phyloP scores from a whole-genome alignment of 2,888 invertebrate genomes.

The Monoplex corrugatus region DNA sequence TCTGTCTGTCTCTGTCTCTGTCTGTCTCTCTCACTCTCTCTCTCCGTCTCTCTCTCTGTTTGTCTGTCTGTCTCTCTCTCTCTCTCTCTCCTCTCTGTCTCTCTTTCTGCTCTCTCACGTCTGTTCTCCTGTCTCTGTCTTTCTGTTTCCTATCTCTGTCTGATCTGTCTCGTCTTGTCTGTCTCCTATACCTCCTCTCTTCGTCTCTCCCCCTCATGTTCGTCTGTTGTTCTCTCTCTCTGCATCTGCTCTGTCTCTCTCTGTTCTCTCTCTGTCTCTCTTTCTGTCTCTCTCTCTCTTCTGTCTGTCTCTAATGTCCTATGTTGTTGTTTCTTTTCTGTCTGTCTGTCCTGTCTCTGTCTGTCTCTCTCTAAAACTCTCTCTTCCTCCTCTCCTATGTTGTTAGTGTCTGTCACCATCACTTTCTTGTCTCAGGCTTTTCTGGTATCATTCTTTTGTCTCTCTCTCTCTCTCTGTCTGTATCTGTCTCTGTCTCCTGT shows the following conservation, averaged over 20 bases:
- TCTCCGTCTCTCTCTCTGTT: background rate
- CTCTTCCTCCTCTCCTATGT: too few relatives aligned
- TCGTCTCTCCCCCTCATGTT: background rate
- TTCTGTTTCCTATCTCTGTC: too few relatives aligned
- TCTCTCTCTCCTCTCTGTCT: too few relatives aligned
- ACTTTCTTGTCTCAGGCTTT: background rate
- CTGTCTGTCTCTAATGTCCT: too few relatives aligned
- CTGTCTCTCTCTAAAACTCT: background rate
- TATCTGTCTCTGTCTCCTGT: background rate
- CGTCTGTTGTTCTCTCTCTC: background rate
- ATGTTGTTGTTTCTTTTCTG: background rate
- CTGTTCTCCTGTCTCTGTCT: too few relatives aligned
- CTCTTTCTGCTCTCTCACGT: too few relatives aligned
- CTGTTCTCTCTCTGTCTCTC: background rate
- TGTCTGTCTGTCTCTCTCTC: too few relatives aligned
- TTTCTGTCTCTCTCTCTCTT: background rate
- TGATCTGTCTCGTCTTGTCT: too few relatives aligned
- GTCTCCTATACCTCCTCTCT: background rate
- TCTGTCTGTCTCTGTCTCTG: too few relatives aligned
- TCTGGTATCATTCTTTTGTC: background rate
- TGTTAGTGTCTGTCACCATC: background rate
- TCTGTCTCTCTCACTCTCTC: too few relatives aligned
- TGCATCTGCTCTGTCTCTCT: too few relatives aligned
- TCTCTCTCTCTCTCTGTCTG: background rate
- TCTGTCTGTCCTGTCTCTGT: background rate